These are phyloP conservation scores for Pegoplata infirma DNA, from an alignment of 2,888 invertebrate genomes.

Conservation along the genomic window DNA sequence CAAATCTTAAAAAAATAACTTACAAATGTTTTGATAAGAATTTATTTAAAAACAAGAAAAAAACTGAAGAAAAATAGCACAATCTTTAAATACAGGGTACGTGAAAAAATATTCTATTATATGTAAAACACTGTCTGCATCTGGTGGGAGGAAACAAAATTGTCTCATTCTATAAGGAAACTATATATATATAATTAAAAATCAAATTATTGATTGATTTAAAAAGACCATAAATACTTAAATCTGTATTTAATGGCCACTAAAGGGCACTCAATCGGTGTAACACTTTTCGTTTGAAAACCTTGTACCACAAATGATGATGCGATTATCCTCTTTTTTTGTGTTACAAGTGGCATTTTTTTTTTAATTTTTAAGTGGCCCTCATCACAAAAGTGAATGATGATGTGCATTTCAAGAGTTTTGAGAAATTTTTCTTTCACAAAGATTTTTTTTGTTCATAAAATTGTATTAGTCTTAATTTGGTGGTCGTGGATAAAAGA, in stretches of 20 bases:
- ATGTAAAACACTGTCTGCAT: not conserved
- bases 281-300: not conserved
- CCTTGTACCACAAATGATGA: slow-evolving; percentile 51
- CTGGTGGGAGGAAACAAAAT: not conserved
- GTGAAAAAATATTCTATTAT: not conserved
- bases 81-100: slow-evolving; percentile 45
- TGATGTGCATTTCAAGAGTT: slow-evolving; percentile 23
- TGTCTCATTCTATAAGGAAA: slow-evolving; percentile 9
- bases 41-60: slow-evolving; percentile 1
- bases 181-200: not conserved
- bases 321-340: slow-evolving; percentile 38
- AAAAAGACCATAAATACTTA: not conserved
- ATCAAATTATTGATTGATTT: slow-evolving; percentile 47
- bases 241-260: not conserved
- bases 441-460: not conserved
- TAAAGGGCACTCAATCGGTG: not conserved
- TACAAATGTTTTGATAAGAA: slow-evolving; percentile 25
- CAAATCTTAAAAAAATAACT: slow-evolving; percentile 18
- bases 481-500: slow-evolving; percentile 15
- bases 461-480: slow-evolving; percentile 26
- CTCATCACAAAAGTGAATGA: slow-evolving; percentile 2
- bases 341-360: not conserved
- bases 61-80: slow-evolving; percentile 19
- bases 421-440: not conserved
- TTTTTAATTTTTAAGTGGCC: slow-evolving; percentile 17